Conservation (phyloP, 2,888 invertebrate species). For the Lathronympha strigana region DNA sequence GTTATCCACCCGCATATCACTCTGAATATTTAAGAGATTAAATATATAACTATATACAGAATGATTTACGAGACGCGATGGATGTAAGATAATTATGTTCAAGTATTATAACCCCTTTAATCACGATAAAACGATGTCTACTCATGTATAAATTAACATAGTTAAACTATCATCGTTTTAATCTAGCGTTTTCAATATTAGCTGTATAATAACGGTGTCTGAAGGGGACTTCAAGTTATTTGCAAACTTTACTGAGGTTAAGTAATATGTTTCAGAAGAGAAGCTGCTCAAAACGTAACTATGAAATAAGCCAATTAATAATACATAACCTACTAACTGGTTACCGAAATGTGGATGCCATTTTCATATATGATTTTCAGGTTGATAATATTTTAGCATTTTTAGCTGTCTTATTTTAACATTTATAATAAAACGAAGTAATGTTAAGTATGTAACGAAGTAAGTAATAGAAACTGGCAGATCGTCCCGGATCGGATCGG, state of each 20-base stretch:
- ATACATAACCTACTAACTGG: conserved; percentile 6
- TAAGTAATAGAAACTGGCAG: no score
- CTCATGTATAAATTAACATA: background rate
- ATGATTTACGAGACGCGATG: no score
- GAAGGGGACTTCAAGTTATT: conserved; percentile 7
- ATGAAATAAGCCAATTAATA: conserved; percentile 10
- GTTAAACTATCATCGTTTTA: background rate
- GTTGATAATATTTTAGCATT: background rate
- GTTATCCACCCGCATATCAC: no score
- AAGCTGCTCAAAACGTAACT: background rate
- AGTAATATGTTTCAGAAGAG: conserved; percentile 4
- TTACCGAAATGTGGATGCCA: background rate
- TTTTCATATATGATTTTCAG: background rate
- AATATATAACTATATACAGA: no score
- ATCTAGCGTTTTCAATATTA: background rate
- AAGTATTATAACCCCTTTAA: no score
- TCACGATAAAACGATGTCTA: background rate
- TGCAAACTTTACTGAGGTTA: conserved; percentile 19
- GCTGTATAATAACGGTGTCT: background rate
- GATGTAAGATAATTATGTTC: no score
- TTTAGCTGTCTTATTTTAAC: no score
- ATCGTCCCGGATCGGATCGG: no score
- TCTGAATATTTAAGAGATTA: no score
- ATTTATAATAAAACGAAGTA: no score
- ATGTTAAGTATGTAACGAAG: no score